Evolutionary conservation across 2,797 vertebrate genomes (phyloP), one percentile per base, ranked within the genome.

Genomic region (Cyclopterus lumpus): DNA sequence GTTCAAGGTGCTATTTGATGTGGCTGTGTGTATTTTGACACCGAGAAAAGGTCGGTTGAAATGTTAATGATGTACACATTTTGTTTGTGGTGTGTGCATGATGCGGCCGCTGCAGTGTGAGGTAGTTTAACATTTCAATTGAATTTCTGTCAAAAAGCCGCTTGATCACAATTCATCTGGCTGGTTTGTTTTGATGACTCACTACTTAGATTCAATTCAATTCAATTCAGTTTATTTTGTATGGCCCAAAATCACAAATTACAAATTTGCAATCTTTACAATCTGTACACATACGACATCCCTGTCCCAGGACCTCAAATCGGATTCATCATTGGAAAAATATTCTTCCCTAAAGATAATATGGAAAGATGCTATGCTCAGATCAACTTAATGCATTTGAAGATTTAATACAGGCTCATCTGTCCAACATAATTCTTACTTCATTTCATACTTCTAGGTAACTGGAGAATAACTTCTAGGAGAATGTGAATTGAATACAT

Each of bases 1-100:
- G 22, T 36, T 67, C 15, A 5, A 68, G 48, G 3, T 65, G 44
- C 26, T 76, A 4, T 62, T 64, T 82, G 58, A 80, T 32, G 1
- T 30, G n/a, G 22, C 1, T 0, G 34, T 24, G 20, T 59, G 5
- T 26, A 53, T 81, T 81, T 55, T 67, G 83, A 89, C 61, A 66
- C 55, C 71, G 24, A 32, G 57, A 69, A 85, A 91, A 88, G 85
- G 87, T 88, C 87, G 88, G 46, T 34, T 67, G 36, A 91, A 91
- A 91, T 89, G 84, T 90, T 88, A 91, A 89, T 70, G 77, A 72
- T 53, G 68, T 49, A 8, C 44, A 67, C 20, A 20, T 80, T 75
- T 58, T 71, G 73, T 73, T 55, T 42, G 36, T 38, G 38, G 49
- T 5, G 44, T 34, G 51, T 24, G 26, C 16, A 16, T 14, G 12